These are phyloP conservation scores for Papilio polytes DNA, from an alignment of 1,140 invertebrate species.

Conservation along the genomic window DNA sequence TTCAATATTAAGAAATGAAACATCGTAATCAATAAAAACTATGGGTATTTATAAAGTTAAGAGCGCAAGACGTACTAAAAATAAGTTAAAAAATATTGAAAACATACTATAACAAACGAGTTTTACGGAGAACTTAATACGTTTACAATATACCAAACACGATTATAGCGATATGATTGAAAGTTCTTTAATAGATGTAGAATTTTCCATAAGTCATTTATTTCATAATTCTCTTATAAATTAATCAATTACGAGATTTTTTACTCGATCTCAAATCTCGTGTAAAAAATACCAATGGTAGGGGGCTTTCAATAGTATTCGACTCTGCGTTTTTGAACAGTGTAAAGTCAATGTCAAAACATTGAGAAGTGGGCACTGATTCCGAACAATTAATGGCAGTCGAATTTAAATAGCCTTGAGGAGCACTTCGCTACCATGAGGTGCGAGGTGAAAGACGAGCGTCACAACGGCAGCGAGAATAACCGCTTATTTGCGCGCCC, in stretches of 20 bases:
- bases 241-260: not conserved
- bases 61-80: too few relatives aligned
- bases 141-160: too few relatives aligned
- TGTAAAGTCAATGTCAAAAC: conserved; percentile 63
- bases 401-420: conserved; percentile 74
- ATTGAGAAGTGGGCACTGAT: conserved; percentile 58
- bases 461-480: conserved; percentile 56
- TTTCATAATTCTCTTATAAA: not conserved
- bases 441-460: conserved; percentile 55
- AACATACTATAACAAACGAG: too few relatives aligned
- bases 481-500: conserved; percentile 55
- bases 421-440: conserved; percentile 51
- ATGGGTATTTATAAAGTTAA: too few relatives aligned
- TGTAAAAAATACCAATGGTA: conserved; percentile 42
- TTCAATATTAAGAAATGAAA: too few relatives aligned
- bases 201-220: not conserved
- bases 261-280: not conserved
- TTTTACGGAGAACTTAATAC: too few relatives aligned
- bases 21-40: too few relatives aligned
- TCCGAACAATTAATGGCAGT: conserved; percentile 59
- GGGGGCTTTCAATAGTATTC: conserved; percentile 48
- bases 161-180: not conserved
- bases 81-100: too few relatives aligned
- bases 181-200: not conserved
- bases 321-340: conserved; percentile 50